phyloP scores from a whole-genome alignment of 2,797 vertebrate genomes.

The Furcifer pardalis region DNA sequence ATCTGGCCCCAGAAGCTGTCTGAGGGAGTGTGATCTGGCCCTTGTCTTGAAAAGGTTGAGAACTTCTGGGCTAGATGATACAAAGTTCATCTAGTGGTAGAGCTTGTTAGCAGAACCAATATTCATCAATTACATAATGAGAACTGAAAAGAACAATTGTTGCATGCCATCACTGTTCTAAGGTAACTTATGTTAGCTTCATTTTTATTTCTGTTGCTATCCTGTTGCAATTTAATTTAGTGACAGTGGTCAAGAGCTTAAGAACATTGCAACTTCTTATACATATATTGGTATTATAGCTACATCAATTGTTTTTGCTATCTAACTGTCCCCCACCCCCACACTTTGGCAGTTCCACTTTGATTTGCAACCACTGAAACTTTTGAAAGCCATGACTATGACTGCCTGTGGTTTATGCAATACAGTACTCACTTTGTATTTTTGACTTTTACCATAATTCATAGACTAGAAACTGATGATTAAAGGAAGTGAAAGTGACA shows the following conservation, averaged over 20 bases:
- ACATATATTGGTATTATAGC: background rate
- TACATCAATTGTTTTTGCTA: background rate
- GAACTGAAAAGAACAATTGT: background rate
- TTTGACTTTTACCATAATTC: slow-evolving; percentile 29
- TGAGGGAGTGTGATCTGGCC: too few species aligned
- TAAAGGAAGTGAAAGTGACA: slow-evolving; percentile 32
- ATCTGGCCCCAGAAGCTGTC: too few species aligned
- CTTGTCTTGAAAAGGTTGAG: too few species aligned
- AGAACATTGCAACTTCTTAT: background rate
- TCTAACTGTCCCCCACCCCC: too few species aligned
- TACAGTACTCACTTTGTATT: background rate
- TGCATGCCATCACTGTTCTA: background rate
- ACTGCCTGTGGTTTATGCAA: slow-evolving; percentile 10
- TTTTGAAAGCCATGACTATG: background rate
- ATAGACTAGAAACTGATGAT: background rate
- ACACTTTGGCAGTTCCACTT: background rate
- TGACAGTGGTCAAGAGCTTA: background rate
- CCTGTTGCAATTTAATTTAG: background rate
- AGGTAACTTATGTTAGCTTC: background rate
- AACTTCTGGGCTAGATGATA: too few species aligned
- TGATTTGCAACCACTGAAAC: background rate
- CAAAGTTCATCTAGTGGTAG: background rate
- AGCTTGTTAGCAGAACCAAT: background rate
- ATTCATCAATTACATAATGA: background rate
- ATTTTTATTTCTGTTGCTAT: background rate